These are phyloP conservation scores for Silurus meridionalis DNA, from an alignment of 2,113 vertebrate genomes.

Conservation along the genomic window DNA sequence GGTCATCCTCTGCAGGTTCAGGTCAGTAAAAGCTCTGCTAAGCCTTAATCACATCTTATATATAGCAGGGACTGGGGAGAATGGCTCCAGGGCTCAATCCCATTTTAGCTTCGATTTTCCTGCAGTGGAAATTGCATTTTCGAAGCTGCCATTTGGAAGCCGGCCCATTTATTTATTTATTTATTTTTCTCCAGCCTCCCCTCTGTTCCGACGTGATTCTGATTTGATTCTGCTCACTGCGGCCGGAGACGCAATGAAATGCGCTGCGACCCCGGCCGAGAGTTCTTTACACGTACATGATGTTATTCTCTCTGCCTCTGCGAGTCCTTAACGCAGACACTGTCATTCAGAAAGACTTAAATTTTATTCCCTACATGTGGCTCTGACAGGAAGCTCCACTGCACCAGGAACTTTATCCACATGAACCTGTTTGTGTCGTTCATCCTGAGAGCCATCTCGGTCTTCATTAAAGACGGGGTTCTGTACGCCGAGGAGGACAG, in stretches of 20 bases:
- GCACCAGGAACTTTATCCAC: conserved; percentile 98
- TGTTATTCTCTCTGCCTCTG: neutral
- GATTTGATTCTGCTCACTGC: conserved; percentile 24
- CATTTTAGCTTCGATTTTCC: conserved; percentile 26
- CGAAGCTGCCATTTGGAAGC: conserved; percentile 19
- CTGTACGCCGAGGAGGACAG: conserved; percentile 90
- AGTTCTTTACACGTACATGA: neutral
- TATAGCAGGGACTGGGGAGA: neutral
- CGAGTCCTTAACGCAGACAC: neutral
- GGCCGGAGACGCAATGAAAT: conserved; percentile 25
- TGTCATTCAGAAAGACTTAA: neutral
- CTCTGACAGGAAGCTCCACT: conserved; percentile 88
- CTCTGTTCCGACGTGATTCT: conserved; percentile 7
- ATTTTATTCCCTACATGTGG: neutral
- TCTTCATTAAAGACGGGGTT: conserved; percentile 96
- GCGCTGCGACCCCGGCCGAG: neutral
- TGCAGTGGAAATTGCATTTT: conserved; percentile 18
- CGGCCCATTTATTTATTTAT: neutral
- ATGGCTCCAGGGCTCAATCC: neutral
- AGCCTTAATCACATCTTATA: conserved; percentile 26
- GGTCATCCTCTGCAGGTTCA: conserved; percentile 96
- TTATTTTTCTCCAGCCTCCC: neutral
- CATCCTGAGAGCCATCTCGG: conserved; percentile 93
- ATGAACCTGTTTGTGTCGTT: conserved; percentile 98
- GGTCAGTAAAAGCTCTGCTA: conserved; percentile 73